A percentile compares a stretch with the other conserved stretches of the same genome.
phyloP scores from a whole-genome alignment of 2,797 vertebrate species.

The Coendou prehensilis region DNA sequence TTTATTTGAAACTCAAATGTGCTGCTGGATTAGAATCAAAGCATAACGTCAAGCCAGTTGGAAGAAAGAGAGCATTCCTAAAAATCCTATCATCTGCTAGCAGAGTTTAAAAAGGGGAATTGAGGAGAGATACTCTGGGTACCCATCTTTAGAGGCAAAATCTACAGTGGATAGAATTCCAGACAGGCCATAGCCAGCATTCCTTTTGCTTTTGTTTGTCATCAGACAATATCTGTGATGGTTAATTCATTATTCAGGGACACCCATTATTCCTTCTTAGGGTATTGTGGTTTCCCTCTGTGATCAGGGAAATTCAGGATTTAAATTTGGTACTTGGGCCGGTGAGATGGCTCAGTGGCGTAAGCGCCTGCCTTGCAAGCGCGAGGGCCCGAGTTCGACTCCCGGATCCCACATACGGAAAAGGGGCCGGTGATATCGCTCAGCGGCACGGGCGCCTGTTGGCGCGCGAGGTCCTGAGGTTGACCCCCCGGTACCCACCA shows the following conservation, averaged over 20 bases:
- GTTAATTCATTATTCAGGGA: slow-evolving; percentile 20
- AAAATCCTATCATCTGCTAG: slow-evolving; percentile 64
- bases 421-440: too few relatives aligned
- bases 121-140: background rate
- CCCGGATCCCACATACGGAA: too few relatives aligned
- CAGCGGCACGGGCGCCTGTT: too few relatives aligned
- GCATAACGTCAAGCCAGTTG: slow-evolving; percentile 63
- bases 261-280: slow-evolving; percentile 33
- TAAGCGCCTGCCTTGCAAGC: too few relatives aligned
- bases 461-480: too few relatives aligned
- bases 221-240: background rate
- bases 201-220: slow-evolving; percentile 55
- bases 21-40: slow-evolving; percentile 23
- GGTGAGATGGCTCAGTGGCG: too few relatives aligned
- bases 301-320: slow-evolving; percentile 54
- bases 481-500: too few relatives aligned
- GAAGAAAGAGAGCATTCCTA: slow-evolving; percentile 71
- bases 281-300: slow-evolving; percentile 34
- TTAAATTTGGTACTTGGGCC: too few relatives aligned
- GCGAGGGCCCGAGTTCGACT: too few relatives aligned
- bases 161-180: background rate
- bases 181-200: background rate
- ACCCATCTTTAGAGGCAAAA: slow-evolving; percentile 26
- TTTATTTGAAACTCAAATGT: slow-evolving; percentile 64
- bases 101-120: slow-evolving; percentile 49